Conservation (phyloP, 2,797 vertebrate genomes). For the Hippocampus kuda region DNA sequence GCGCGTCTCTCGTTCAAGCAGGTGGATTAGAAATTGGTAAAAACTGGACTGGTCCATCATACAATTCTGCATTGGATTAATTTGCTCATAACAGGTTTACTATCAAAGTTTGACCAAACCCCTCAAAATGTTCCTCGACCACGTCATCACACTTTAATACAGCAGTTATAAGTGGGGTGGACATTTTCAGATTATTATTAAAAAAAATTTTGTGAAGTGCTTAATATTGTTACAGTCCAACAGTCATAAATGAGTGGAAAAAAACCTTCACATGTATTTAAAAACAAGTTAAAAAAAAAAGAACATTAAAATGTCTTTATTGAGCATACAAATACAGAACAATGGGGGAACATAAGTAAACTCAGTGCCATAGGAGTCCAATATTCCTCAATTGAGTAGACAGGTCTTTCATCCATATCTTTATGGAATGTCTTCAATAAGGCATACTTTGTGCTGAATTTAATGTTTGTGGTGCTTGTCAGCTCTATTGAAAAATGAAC, state of each 20-base stretch:
- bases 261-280: not conserved
- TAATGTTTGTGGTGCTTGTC: not conserved
- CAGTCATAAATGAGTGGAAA: not conserved
- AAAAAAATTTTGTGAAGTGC: too few relatives aligned
- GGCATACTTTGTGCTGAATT: slow-evolving; percentile 27
- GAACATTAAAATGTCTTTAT: slow-evolving; percentile 49
- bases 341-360: slow-evolving; percentile 22
- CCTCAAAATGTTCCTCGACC: too few relatives aligned
- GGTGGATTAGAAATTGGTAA: slow-evolving; percentile 33
- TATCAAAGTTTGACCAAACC: too few relatives aligned
- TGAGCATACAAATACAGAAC: slow-evolving; percentile 50
- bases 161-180: too few relatives aligned
- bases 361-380: slow-evolving; percentile 8
- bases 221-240: too few relatives aligned
- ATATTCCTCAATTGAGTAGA: slow-evolving; percentile 5
- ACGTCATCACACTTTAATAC: too few relatives aligned
- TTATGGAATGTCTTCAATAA: slow-evolving; percentile 52
- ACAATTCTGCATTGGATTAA: too few relatives aligned
- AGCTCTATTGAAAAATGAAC: not conserved
- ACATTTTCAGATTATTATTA: too few relatives aligned
- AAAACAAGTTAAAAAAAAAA: not conserved
- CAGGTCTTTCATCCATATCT: slow-evolving; percentile 7
- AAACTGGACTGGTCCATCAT: too few relatives aligned
- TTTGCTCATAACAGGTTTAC: too few relatives aligned
- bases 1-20: slow-evolving; percentile 12